phyloP scores from a whole-genome alignment of 2,888 invertebrate species.

The Corbicula japonica region DNA sequence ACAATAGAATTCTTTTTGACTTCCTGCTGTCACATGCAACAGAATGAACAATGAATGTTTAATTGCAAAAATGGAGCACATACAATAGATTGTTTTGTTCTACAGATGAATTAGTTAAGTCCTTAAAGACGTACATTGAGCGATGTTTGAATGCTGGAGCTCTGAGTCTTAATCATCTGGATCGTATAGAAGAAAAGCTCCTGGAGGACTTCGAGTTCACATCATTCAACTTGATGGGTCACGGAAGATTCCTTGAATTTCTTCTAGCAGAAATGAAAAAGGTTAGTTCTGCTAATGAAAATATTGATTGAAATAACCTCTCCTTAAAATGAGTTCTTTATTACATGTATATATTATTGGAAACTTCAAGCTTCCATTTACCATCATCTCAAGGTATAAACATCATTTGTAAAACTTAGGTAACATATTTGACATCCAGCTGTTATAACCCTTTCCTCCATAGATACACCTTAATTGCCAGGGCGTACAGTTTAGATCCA shows the following conservation, averaged over 20 bases:
- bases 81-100: no score
- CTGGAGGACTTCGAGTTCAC: slow-evolving; percentile 79
- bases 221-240: slow-evolving; percentile 78
- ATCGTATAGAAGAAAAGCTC: slow-evolving; percentile 82
- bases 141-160: slow-evolving; percentile 78
- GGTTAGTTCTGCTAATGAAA: slow-evolving; percentile 56
- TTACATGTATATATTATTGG: background rate
- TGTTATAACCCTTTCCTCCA: no score
- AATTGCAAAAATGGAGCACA: no score
- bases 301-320: background rate
- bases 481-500: no score
- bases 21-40: no score
- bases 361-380: no score
- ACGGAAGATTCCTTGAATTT: slow-evolving; percentile 82
- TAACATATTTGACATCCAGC: no score
- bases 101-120: slow-evolving; percentile 70
- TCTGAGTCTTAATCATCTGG: slow-evolving; percentile 77
- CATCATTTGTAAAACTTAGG: no score
- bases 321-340: background rate
- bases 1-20: no score
- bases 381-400: no score
- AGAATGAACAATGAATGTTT: no score
- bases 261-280: slow-evolving; percentile 76
- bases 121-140: slow-evolving; percentile 79
- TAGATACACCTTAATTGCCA: no score